A percentile compares a stretch with the other conserved stretches of the same genome.
These are phyloP conservation scores for Rhabdomys pumilio DNA, from an alignment of 2,797 vertebrate genomes.

Conservation along the genomic window DNA sequence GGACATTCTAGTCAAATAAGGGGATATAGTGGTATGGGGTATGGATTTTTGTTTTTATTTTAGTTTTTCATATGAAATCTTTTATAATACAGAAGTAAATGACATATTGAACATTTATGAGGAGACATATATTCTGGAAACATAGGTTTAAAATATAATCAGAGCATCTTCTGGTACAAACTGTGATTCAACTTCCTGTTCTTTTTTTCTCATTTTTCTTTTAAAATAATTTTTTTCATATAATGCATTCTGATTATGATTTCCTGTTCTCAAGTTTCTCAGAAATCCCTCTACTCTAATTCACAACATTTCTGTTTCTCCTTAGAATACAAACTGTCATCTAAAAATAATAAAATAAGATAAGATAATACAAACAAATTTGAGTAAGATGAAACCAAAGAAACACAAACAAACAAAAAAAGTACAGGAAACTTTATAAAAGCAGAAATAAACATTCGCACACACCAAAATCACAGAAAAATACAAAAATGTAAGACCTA, in stretches of 20 bases:
- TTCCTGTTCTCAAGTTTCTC: not conserved
- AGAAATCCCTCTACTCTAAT: not conserved
- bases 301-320: not conserved
- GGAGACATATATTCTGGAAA: not conserved
- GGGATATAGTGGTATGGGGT: not conserved
- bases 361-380: not conserved
- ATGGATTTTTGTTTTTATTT: not conserved
- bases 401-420: not conserved
- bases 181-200: not conserved
- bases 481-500: not conserved
- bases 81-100: not conserved
- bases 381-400: not conserved
- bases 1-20: constrained; percentile 1
- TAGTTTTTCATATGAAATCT: not conserved
- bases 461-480: not conserved
- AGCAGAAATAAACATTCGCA: not conserved
- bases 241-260: not conserved
- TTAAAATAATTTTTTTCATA: not conserved
- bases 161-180: not conserved
- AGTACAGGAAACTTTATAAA: not conserved
- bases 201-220: not conserved
- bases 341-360: not conserved
- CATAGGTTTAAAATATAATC: not conserved
- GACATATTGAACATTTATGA: not conserved
- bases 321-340: not conserved